Evolutionary conservation across 2,113 vertebrate genomes (phyloP).

Genomic region (Morone chrysops): DNA sequence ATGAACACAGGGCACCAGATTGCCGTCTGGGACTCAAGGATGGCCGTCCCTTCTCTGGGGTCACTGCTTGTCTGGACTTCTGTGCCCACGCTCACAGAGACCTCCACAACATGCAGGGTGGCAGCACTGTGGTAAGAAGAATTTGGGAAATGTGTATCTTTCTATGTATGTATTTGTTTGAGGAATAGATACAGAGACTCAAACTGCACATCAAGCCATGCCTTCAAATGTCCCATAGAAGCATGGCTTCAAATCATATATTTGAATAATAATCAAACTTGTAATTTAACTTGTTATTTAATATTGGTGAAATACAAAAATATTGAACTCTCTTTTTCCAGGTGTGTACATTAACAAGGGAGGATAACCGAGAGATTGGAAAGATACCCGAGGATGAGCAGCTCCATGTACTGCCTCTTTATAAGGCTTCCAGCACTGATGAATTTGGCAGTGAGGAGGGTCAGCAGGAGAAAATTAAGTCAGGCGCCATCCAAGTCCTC

Average conservation of each 20-base stretch:
- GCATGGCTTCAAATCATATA: background rate
- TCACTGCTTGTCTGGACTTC: slow-evolving; percentile 97
- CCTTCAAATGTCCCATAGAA: background rate
- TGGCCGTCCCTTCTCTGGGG: slow-evolving; percentile 97
- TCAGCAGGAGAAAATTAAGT: slow-evolving; percentile 93
- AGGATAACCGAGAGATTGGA: slow-evolving; percentile 94
- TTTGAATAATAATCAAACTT: background rate
- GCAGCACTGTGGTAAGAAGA: slow-evolving; percentile 93
- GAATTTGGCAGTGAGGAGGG: slow-evolving; percentile 93
- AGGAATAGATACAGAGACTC: background rate
- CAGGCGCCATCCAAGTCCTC: slow-evolving; percentile 94
- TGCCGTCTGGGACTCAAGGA: slow-evolving; percentile 94
- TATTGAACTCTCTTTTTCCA: slow-evolving; percentile 62
- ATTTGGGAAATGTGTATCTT: background rate
- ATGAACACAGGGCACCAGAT: slow-evolving; percentile 92
- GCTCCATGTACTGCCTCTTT: slow-evolving; percentile 95
- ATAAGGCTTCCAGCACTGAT: slow-evolving; percentile 92
- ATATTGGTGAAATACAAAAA: background rate
- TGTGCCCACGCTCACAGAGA: slow-evolving; percentile 98
- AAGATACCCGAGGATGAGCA: slow-evolving; percentile 95
- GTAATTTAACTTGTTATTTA: background rate
- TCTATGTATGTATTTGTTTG: slow-evolving; percentile 7
- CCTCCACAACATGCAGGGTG: slow-evolving; percentile 96
- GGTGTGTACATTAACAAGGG: slow-evolving; percentile 96
- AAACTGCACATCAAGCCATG: background rate